Evolutionary conservation across 2,113 vertebrate genomes (phyloP).

Genomic region (Pelecanus crispus): DNA sequence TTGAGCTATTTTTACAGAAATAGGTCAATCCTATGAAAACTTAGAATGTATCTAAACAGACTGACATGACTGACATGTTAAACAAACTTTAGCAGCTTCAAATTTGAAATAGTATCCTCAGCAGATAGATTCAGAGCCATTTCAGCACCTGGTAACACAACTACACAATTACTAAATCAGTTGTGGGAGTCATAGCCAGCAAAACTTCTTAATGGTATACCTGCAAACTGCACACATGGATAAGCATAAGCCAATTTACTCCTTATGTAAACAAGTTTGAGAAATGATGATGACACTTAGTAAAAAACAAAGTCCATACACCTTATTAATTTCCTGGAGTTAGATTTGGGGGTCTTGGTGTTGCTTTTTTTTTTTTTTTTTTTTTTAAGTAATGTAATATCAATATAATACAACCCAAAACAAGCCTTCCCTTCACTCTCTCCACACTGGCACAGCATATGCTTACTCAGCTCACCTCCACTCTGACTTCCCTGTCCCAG

Average conservation of each 20-base stretch:
- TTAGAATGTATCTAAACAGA: background rate
- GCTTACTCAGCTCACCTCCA: background rate
- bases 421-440: background rate
- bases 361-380: background rate
- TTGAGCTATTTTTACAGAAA: background rate
- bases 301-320: background rate
- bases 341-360: background rate
- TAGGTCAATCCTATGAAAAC: background rate
- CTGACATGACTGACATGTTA: background rate
- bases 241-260: background rate
- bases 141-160: background rate
- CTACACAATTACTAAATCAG: background rate
- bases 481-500: background rate
- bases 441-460: background rate
- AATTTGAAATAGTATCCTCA: background rate
- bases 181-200: background rate
- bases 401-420: background rate
- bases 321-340: background rate
- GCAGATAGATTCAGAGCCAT: background rate
- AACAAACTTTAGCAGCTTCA: background rate
- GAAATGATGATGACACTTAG: background rate
- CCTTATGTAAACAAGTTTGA: background rate
- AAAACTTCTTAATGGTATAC: background rate
- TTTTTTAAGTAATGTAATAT: background rate
- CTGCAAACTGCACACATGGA: background rate